phyloP scores from a whole-genome alignment of 2,888 invertebrate genomes.

The Teleiodes luculella region DNA sequence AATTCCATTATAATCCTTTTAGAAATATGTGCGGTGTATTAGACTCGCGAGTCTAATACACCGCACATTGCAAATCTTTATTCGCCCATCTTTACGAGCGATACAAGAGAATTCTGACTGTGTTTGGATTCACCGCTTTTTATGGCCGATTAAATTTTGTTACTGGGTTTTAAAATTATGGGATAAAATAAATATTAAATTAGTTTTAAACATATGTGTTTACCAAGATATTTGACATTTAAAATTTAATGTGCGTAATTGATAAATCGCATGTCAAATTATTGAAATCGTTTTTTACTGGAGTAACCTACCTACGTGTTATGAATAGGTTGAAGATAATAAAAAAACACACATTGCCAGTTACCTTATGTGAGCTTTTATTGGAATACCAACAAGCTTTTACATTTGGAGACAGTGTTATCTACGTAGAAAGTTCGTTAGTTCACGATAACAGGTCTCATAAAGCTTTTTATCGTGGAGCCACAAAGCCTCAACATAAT shows the following conservation, averaged over 20 bases:
- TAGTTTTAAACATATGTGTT: not conserved
- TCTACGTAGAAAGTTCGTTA: slow-evolving; percentile 60
- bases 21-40: slow-evolving; percentile 28
- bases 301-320: not conserved
- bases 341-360: not conserved
- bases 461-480: slow-evolving; percentile 67
- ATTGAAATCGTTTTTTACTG: not conserved
- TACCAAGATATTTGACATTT: too few species aligned
- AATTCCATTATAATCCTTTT: slow-evolving; percentile 33
- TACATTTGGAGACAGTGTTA: slow-evolving; percentile 12
- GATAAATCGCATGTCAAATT: not conserved
- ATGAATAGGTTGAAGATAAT: not conserved
- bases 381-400: slow-evolving; percentile 22
- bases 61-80: slow-evolving; percentile 45
- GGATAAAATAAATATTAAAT: not conserved
- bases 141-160: not conserved
- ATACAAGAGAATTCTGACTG: slow-evolving; percentile 12
- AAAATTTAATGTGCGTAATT: not conserved
- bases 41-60: slow-evolving; percentile 46
- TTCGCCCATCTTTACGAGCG: slow-evolving; percentile 18
- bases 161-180: too few species aligned
- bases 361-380: slow-evolving; percentile 13
- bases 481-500: slow-evolving; percentile 58
- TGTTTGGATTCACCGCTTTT: slow-evolving; percentile 6
- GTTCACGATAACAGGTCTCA: slow-evolving; percentile 61